These are phyloP conservation scores for Drosophila fungiperda DNA, from an alignment of 2,888 invertebrate genomes.

Conservation along the genomic window DNA sequence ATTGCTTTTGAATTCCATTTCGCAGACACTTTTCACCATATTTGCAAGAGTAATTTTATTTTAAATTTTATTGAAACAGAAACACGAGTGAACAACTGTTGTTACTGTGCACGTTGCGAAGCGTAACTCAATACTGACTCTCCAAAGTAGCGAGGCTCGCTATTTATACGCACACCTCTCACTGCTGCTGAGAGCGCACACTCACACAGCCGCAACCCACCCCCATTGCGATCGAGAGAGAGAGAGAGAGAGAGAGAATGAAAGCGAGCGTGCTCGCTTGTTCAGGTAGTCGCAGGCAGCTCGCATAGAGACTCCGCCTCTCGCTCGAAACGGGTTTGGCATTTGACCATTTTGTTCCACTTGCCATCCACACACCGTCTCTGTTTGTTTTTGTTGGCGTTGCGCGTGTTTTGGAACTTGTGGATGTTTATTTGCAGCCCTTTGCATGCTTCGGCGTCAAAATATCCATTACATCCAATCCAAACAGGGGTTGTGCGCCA, in stretches of 20 bases:
- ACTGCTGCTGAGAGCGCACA: conserved; percentile 9
- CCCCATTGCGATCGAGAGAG: conserved; percentile 12
- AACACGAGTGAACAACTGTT: conserved; percentile 37
- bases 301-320: conserved; percentile 71
- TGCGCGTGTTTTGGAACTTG: conserved; percentile 73
- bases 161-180: conserved; percentile 77
- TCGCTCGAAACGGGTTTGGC: conserved; percentile 51
- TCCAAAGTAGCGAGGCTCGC: conserved; percentile 48
- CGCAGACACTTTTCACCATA: conserved; percentile 83
- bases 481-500: conserved; percentile 77
- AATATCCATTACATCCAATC: conserved; percentile 84
- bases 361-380: not conserved
- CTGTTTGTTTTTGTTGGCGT: conserved; percentile 39
- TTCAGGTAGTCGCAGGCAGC: conserved; percentile 26
- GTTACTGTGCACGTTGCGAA: conserved; percentile 54
- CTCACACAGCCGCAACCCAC: conserved; percentile 17
- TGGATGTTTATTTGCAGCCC: conserved; percentile 82
- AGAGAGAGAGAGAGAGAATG: not conserved
- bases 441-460: conserved; percentile 82
- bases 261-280: conserved; percentile 5
- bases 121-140: conserved; percentile 78
- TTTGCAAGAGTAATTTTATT: conserved; percentile 40
- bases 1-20: conserved; percentile 87
- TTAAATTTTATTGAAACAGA: conserved; percentile 25
- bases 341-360: conserved; percentile 73